Evolutionary conservation across 23 tunicate species (phyloP).

Genomic region (Oikopleura vanhoeffeni): DNA sequence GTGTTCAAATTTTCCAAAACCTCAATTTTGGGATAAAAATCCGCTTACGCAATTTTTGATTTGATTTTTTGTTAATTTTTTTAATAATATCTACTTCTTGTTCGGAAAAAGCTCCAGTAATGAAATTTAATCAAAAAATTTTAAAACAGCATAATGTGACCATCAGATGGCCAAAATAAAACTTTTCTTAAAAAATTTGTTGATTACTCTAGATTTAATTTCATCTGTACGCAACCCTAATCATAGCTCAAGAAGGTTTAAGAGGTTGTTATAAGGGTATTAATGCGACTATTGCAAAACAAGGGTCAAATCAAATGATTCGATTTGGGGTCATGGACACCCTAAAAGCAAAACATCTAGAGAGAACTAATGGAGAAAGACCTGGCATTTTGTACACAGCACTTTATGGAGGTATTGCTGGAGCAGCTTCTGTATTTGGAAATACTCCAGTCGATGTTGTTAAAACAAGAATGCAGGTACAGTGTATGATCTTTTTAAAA

Average conservation of each 20-base stretch:
- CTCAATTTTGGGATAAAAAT: too few relatives aligned
- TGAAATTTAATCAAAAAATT: too few relatives aligned
- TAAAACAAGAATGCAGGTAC: conserved; percentile 71
- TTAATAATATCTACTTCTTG: too few relatives aligned
- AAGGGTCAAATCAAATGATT: conserved; percentile 77
- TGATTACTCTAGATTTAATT: neutral
- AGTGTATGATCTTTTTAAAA: too few relatives aligned
- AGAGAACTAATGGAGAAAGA: conserved; percentile 27
- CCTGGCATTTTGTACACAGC: conserved; percentile 43
- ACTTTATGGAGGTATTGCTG: conserved; percentile 57
- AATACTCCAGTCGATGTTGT: conserved; percentile 81
- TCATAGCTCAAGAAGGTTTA: conserved; percentile 22
- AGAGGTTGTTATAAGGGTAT: conserved; percentile 64
- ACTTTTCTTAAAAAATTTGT: neutral
- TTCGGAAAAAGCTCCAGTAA: too few relatives aligned
- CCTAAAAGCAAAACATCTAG: conserved; percentile 36
- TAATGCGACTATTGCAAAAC: conserved; percentile 62
- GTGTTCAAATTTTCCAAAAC: too few relatives aligned
- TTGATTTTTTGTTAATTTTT: too few relatives aligned
- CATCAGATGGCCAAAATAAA: neutral
- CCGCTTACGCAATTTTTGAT: too few relatives aligned
- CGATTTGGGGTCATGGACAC: conserved; percentile 55
- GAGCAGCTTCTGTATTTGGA: conserved; percentile 83
- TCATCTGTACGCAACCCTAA: neutral
- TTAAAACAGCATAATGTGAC: too few relatives aligned